Base-by-base conservation (phyloP, 2,113 vertebrate species). In the Melanerpes aurifrons region DNA sequence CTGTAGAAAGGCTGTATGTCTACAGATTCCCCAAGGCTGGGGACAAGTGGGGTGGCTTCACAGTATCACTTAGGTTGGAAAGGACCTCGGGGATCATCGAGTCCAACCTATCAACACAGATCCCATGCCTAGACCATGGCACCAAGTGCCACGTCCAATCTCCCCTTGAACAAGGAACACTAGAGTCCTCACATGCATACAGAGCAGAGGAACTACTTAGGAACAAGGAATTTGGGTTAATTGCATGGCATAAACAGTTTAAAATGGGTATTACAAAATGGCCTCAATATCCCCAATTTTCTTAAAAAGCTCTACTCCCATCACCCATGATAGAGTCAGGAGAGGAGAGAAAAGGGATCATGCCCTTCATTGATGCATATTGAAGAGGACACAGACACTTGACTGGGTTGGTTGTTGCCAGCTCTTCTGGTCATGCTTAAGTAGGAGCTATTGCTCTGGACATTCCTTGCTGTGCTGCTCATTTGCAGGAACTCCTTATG, bases 11-110 rank as follows among this genome's bases (percentile, higher is more conserved):
- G 15, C 35, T 37, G 4, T 22, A 7, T 59, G 54, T 50, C n/a
- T 61, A 18, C 22, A 20, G 29, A n/a, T 32, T 2, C 13, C 12
- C 29, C 31, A 32, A 76, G 35, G 15, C 48, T 40, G 22, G 17
- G 15, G 16, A 10, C 8, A 40, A 3, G 10, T 1, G 0, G 15
- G 3, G 21, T 66, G 1, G 26, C 16, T 57, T 70, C n/a, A n/a
- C n/a, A n/a, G n/a, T n/a, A n/a, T n/a, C n/a, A n/a, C n/a, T n/a
- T n/a, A n/a, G n/a, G n/a, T n/a, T n/a, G n/a, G n/a, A n/a, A n/a
- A n/a, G n/a, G n/a, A n/a, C n/a, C n/a, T n/a, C n/a, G n/a, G n/a
- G n/a, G n/a, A n/a, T n/a, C n/a, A n/a, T n/a, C n/a, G n/a, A n/a
- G n/a, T n/a, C n/a, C n/a, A n/a, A n/a, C n/a, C n/a, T n/a, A n/a